Evolutionary conservation across 2,888 invertebrate genomes (phyloP).

Genomic region (Hoplodrina blanda): DNA sequence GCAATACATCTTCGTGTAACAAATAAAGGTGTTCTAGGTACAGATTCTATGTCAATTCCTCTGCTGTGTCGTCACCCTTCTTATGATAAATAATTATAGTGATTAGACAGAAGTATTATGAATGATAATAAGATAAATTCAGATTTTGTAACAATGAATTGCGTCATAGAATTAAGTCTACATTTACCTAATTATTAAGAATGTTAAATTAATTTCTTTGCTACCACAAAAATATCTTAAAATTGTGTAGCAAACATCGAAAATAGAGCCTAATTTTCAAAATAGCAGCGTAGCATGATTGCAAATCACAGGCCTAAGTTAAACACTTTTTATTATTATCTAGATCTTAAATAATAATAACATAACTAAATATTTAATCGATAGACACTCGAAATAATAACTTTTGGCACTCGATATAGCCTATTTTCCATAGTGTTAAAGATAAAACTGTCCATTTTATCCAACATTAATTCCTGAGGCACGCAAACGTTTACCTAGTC

Average conservation of each 20-base stretch:
- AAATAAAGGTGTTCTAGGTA: constrained; percentile 10
- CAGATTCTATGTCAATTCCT: constrained; percentile 40
- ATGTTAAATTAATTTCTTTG: constrained; percentile 9
- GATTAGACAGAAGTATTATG: constrained; percentile 35
- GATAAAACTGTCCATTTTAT: constrained; percentile 49
- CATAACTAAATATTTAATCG: constrained; percentile 15
- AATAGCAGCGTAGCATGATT: neutral
- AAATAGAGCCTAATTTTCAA: constrained; percentile 25
- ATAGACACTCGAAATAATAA: constrained; percentile 31
- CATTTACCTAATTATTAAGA: constrained; percentile 6
- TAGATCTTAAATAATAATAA: constrained; percentile 2
- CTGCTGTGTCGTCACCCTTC: constrained; percentile 19
- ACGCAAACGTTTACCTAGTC: constrained; percentile 70
- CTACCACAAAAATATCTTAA: neutral
- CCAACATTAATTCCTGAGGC: constrained; percentile 59
- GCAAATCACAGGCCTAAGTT: constrained; percentile 31
- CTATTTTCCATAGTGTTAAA: constrained; percentile 26
- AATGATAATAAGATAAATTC: constrained; percentile 19
- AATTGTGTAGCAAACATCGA: constrained; percentile 22
- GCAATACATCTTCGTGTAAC: constrained; percentile 30
- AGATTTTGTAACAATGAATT: constrained; percentile 17
- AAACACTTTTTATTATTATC: neutral
- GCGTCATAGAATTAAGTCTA: constrained; percentile 31
- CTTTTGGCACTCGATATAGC: constrained; percentile 33
- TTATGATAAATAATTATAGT: constrained; percentile 32